Percentiles rank a stretch among this genome's conserved stretches.
Evolutionary conservation across 2,113 vertebrate species (phyloP).

Genomic region (Gavia stellata): DNA sequence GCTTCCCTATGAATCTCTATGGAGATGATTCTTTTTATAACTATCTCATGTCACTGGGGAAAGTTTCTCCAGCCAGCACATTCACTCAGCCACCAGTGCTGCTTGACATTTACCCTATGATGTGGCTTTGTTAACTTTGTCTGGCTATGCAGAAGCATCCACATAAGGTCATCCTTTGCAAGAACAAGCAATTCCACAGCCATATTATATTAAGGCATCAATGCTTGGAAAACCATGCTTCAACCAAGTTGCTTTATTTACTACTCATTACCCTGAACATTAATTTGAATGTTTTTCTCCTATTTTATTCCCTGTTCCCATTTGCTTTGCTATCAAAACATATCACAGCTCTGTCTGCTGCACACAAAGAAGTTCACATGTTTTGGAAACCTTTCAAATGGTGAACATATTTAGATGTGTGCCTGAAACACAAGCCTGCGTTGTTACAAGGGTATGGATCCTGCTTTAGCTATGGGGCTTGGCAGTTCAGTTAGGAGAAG

Average conservation of each 20-base stretch:
- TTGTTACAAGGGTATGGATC: not conserved
- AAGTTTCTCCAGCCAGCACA: slow-evolving; percentile 32
- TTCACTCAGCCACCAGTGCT: slow-evolving; percentile 21
- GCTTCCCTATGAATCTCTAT: slow-evolving; percentile 24
- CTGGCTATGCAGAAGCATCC: slow-evolving; percentile 5
- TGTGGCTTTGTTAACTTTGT: slow-evolving; percentile 13
- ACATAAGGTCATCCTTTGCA: slow-evolving; percentile 11
- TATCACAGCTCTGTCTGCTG: not conserved
- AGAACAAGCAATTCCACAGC: not conserved
- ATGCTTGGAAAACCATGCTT: not conserved
- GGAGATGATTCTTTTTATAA: slow-evolving; percentile 55
- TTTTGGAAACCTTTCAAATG: slow-evolving; percentile 21
- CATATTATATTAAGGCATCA: not conserved
- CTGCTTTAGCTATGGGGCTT: not conserved
- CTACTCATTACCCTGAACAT: accelerated
- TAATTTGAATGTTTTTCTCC: not conserved
- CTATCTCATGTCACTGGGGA: slow-evolving; percentile 5
- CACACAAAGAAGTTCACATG: not conserved
- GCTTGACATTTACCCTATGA: slow-evolving; percentile 2
- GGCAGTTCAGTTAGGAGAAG: not conserved
- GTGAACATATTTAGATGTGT: not conserved
- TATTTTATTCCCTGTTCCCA: not conserved
- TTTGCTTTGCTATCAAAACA: not conserved
- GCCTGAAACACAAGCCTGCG: not conserved
- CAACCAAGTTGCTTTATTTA: not conserved